Base-by-base conservation (phyloP, 2,113 vertebrate species). In the Esox niger region DNA sequence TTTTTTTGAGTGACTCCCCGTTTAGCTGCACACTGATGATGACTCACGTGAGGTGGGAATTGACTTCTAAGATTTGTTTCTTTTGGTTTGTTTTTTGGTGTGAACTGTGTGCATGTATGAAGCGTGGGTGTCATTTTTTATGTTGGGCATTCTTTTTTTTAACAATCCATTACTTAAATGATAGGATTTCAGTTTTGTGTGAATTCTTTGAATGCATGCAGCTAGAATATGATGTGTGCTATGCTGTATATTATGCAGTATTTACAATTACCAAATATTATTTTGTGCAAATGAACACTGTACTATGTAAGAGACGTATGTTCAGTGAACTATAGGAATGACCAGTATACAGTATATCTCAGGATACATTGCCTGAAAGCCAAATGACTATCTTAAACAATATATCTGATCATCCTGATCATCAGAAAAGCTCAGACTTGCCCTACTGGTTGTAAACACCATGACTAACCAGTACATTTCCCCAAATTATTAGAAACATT, bases 201-300 rank as follows among this genome's bases (percentile, higher is more conserved):
- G 38, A 73, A 69, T 66, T 66, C 68, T 83, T 86, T 84, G 89
- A 89, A 89, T 90, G 87, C 89, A 90, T 90, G 88, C 77, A 77
- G 78, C 78, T 79, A 79, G 76, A 83, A 68, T 78, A 70, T 77
- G 76, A 59, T 57, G 47, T 82, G 68, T 75, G 76, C 70, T 72
- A 82, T 69, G 74, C 79, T 69, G 74, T 74, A 68, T 82, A 55
- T 79, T 65, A 67, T 69, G 78, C 49, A 68, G 68, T 38, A 72
- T 62, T 66, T 71, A 62, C 70, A 72, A 64, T 61, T 73, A 68
- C 64, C 80, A 70, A 71, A 61, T 33, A 61, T 59, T 17, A 26
- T 82, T 82, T 82, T 83, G 66, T 74, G 21, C 59, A 26, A 4
- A 21, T 26, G 29, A 38, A 67, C 71, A 71, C 32, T n/a, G n/a